phyloP scores from a whole-genome alignment of 2,888 invertebrate genomes.

The Drosophila tanythrix region DNA sequence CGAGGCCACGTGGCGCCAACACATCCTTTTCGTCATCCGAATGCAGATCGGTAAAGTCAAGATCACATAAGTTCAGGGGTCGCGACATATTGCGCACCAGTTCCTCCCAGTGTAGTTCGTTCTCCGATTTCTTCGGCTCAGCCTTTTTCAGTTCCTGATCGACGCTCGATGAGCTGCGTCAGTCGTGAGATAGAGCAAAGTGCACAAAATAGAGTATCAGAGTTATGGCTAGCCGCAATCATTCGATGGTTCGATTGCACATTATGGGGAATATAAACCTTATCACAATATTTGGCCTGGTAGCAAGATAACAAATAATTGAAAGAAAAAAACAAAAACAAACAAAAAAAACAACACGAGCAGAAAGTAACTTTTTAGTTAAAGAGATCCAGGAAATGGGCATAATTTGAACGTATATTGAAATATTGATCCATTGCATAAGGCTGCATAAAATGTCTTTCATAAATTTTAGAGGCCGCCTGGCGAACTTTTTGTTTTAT shows the following conservation, averaged over 20 bases:
- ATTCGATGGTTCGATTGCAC: constrained; percentile 26
- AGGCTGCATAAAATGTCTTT: constrained; percentile 16
- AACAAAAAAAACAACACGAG: constrained; percentile 17
- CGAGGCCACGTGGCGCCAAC: constrained; percentile 88
- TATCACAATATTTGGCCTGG: constrained; percentile 51
- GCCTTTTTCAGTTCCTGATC: constrained; percentile 89
- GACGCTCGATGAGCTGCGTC: constrained; percentile 88
- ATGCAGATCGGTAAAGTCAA: constrained; percentile 97
- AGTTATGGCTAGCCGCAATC: constrained; percentile 25
- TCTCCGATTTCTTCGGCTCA: constrained; percentile 94
- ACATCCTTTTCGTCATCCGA: constrained; percentile 95
- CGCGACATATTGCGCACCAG: constrained; percentile 91
- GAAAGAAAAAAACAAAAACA: background rate
- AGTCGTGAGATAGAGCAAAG: constrained; percentile 25
- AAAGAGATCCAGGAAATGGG: constrained; percentile 1
- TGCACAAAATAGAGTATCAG: constrained; percentile 13
- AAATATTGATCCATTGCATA: background rate
- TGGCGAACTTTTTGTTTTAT: background rate
- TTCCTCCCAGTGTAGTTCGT: constrained; percentile 98
- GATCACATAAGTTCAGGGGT: constrained; percentile 94
- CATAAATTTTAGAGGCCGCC: constrained; percentile 5
- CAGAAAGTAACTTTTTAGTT: constrained; percentile 29
- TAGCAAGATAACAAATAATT: constrained; percentile 55
- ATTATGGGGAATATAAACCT: constrained; percentile 27
- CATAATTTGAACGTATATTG: background rate